Percentiles rank a stretch among this genome's conserved stretches.
phyloP scores from a whole-genome alignment of 2,113 vertebrate genomes.

The Guaruba guarouba region DNA sequence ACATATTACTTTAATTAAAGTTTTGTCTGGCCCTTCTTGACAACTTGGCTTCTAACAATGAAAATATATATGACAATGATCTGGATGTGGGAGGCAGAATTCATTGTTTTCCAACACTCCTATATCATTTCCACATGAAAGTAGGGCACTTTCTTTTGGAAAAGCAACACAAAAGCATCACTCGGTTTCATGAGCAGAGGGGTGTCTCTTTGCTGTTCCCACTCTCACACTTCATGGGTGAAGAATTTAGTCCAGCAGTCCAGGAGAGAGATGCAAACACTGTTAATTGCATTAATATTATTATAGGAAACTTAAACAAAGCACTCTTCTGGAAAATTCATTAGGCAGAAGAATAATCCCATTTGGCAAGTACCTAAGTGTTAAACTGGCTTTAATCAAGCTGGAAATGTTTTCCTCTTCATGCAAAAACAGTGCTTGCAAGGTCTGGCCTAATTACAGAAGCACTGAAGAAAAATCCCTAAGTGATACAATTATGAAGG shows the following conservation, averaged over 20 bases:
- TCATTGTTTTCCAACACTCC: background rate
- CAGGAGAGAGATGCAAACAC: background rate
- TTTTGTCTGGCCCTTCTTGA: background rate
- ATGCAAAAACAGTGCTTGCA: background rate
- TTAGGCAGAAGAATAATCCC: background rate
- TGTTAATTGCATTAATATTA: conserved; percentile 38
- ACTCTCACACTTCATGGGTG: background rate
- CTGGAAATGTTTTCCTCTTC: conserved; percentile 6
- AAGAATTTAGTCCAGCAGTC: background rate
- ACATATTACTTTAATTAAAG: conserved; percentile 23
- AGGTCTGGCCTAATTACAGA: background rate
- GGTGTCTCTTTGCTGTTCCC: background rate
- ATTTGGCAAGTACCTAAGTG: background rate
- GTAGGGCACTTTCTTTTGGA: background rate
- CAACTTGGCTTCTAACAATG: background rate
- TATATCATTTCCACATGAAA: background rate
- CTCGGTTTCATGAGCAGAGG: background rate
- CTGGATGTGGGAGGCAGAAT: background rate
- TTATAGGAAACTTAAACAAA: conserved; percentile 25
- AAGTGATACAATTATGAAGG: background rate
- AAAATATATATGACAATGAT: background rate
- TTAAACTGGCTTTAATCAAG: conserved; percentile 2
- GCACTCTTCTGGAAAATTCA: background rate
- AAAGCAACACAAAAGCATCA: background rate
- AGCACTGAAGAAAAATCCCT: background rate